Base-by-base conservation (phyloP, 2,113 vertebrate species). In the Antennarius striatus region DNA sequence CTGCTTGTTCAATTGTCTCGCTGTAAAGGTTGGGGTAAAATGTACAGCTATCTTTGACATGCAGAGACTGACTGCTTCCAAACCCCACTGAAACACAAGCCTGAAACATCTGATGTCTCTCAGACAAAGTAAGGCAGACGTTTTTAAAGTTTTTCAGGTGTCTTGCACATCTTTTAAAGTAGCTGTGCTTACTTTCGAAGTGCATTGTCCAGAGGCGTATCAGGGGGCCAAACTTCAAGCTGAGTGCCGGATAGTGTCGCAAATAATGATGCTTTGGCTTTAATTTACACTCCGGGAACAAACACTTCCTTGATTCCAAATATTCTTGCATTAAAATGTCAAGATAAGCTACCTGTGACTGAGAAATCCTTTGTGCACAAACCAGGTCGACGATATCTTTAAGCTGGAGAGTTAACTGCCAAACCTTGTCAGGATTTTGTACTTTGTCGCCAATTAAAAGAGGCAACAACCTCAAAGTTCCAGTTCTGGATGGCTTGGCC, bases 141-240 rank as follows among this genome's bases (percentile, higher is more conserved):
- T 40, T 40, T 40, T 40, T 40, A 40, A 40, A 40, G 39, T 40
- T 40, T 40, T 40, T 10, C 39, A 40, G 10, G 10, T 40, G 39
- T 10, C 6, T 40, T 6, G 39, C 39, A 40, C 39, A 40, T 3
- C 39, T 40, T 10, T 40, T 40, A 30, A 39, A 79, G 39, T 73
- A 80, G 43, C 58, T 65, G 15, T 83, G 68, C 54, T 76, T 82
- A 7, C 69, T 83, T 39, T 80, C 77, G 72, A 80, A 86, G 5
- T 22, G 16, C 79, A 78, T 63, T 14, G 73, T 56, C 54, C 54
- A 39, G 9, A 56, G 6, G 10, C 10, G 39, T 7, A 40, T 40
- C 39, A 40, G 10, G 10, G 39, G 39, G 39, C 63, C 49, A 51
- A 51, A 51, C 10, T 22, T 51, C 49, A 51, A 17, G 8, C 17